phyloP scores from a whole-genome alignment of 2,113 vertebrate species.

The Girardinichthys multiradiatus region DNA sequence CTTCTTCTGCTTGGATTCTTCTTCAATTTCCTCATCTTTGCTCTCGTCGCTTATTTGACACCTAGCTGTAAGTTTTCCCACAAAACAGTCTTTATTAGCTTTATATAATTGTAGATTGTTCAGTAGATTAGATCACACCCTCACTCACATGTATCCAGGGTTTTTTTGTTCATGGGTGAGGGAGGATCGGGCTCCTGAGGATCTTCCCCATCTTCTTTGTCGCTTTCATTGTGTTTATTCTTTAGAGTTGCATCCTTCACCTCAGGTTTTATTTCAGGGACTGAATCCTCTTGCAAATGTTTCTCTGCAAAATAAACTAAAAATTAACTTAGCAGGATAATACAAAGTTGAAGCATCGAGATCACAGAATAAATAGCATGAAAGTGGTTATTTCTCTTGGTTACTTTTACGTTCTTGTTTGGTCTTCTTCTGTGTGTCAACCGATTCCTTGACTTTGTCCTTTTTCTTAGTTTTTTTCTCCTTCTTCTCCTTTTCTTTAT shows the following conservation, averaged over 20 bases:
- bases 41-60: slow-evolving; percentile 78
- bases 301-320: slow-evolving; percentile 55
- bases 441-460: slow-evolving; percentile 53
- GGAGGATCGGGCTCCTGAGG: slow-evolving; percentile 29
- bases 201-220: slow-evolving; percentile 53
- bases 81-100: not conserved
- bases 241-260: slow-evolving; percentile 39
- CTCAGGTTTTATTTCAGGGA: slow-evolving; percentile 48
- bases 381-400: not conserved
- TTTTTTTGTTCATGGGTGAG: slow-evolving; percentile 64
- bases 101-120: not conserved
- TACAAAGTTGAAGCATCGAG: not conserved
- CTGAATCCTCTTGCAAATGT: slow-evolving; percentile 38
- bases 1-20: slow-evolving; percentile 44
- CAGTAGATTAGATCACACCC: not conserved
- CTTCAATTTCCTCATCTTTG: slow-evolving; percentile 63
- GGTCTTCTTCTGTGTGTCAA: slow-evolving; percentile 46
- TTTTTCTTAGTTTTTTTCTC: slow-evolving; percentile 70
- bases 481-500: slow-evolving; percentile 61
- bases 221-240: slow-evolving; percentile 47
- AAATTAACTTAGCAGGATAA: not conserved
- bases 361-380: not conserved
- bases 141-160: slow-evolving; percentile 69
- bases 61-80: slow-evolving; percentile 57
- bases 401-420: slow-evolving; percentile 69